Conservation (phyloP, 2,888 invertebrate genomes). For the Agelastica alni region DNA sequence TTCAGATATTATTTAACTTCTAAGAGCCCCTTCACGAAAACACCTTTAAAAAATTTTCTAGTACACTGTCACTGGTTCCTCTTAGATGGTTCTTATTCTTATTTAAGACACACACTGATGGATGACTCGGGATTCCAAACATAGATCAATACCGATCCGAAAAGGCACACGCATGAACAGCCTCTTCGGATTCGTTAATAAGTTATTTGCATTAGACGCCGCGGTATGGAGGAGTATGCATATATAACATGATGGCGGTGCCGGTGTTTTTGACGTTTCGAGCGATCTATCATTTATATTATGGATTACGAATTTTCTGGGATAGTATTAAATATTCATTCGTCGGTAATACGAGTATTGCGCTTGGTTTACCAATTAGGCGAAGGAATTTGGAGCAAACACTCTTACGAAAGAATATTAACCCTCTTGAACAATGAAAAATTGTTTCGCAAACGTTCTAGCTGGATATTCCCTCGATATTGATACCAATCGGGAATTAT, state of each 20-base stretch:
- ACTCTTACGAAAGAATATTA: no score
- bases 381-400: no score
- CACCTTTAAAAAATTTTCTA: background rate
- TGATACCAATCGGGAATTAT: no score
- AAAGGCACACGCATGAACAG: conserved; percentile 23
- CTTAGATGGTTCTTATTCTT: conserved; percentile 12
- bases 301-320: conserved; percentile 10
- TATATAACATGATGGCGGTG: conserved; percentile 7
- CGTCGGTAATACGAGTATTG: conserved; percentile 3
- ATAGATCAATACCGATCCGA: conserved; percentile 21
- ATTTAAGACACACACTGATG: conserved; percentile 23
- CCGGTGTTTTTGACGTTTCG: conserved; percentile 9
- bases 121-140: conserved; percentile 21
- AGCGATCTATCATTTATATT: conserved; percentile 18
- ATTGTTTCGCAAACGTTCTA: no score
- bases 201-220: conserved; percentile 23
- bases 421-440: no score
- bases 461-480: no score
- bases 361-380: conserved; percentile 1
- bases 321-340: conserved; percentile 21
- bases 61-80: conserved; percentile 3
- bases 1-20: no score
- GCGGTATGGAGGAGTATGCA: conserved; percentile 6
- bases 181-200: conserved; percentile 19
- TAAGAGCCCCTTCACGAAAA: no score